A percentile compares a stretch with the other conserved stretches of the same genome.
Conservation (phyloP, 2,888 invertebrate species). For the Xiphydria camelus region DNA sequence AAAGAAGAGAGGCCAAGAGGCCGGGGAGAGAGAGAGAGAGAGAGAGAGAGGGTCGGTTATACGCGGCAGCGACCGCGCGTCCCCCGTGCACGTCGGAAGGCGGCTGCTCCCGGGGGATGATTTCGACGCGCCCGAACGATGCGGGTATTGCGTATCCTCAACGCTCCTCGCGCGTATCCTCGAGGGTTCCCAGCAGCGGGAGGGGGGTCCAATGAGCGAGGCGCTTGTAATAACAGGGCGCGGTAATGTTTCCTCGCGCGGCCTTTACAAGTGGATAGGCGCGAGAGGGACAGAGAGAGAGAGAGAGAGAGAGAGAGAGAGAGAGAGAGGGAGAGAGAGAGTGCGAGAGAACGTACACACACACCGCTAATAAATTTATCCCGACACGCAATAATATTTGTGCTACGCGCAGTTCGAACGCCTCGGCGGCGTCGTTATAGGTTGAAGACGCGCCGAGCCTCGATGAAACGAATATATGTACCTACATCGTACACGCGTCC, state of each 20-base stretch:
- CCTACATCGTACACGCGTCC: neutral
- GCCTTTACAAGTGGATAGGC: conserved; percentile 17
- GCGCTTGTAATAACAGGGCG: conserved; percentile 4
- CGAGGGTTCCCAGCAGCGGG: too few species aligned
- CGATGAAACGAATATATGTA: conserved; percentile 9
- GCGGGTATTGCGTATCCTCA: too few species aligned
- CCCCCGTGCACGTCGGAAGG: too few species aligned
- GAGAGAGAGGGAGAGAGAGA: neutral
- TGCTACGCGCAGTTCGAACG: too few species aligned
- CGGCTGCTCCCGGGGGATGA: too few species aligned
- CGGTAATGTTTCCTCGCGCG: conserved; percentile 6
- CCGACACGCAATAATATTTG: conserved; percentile 45
- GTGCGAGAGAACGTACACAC: conserved; percentile 5
- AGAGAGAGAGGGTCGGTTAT: too few species aligned
- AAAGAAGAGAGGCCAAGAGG: too few species aligned
- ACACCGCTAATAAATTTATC: conserved; percentile 38
- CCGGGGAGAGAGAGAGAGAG: too few species aligned
- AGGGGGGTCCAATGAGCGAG: too few species aligned
- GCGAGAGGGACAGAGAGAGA: conserved; percentile 15
- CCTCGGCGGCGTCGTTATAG: conserved; percentile 3
- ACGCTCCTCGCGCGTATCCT: too few species aligned
- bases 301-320: neutral
- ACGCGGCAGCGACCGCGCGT: too few species aligned
- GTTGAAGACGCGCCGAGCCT: neutral
- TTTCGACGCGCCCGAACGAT: too few species aligned